Evolutionary conservation across 2,113 vertebrate genomes (phyloP).

Genomic region (Archilochus colubris): DNA sequence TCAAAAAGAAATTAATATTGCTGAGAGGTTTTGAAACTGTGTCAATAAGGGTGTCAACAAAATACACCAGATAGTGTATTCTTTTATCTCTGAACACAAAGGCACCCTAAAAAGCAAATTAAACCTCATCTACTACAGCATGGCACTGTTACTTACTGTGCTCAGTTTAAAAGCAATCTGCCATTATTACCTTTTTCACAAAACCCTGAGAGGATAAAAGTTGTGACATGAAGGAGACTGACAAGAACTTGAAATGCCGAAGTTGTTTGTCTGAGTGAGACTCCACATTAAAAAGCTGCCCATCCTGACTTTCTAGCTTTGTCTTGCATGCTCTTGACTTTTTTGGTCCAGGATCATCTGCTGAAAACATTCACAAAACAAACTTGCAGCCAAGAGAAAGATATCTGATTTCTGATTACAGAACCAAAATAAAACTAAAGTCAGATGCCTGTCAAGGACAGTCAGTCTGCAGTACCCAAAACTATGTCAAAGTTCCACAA

Average conservation of each 20-base stretch:
- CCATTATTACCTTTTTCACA: slow-evolving; percentile 84
- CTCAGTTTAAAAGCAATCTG: background rate
- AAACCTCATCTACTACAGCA: background rate
- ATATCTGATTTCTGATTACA: background rate
- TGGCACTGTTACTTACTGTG: background rate
- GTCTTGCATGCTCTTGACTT: background rate
- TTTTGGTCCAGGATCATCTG: slow-evolving; percentile 71
- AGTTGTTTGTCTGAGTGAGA: slow-evolving; percentile 90
- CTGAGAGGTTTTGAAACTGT: background rate
- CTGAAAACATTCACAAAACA: background rate
- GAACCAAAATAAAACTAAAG: background rate
- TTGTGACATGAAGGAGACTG: slow-evolving; percentile 90
- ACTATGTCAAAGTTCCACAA: background rate
- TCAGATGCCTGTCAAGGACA: background rate
- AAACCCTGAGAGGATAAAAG: slow-evolving; percentile 86
- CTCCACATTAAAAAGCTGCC: slow-evolving; percentile 85
- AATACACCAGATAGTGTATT: background rate
- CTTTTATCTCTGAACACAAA: background rate
- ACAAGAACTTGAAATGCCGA: slow-evolving; percentile 92
- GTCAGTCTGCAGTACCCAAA: background rate
- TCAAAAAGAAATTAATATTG: background rate
- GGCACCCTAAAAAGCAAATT: background rate
- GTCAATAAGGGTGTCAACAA: background rate
- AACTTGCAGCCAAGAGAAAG: background rate
- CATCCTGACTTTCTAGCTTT: slow-evolving; percentile 67